phyloP scores from a whole-genome alignment of 2,797 vertebrate species.

The Ibycter americanus region DNA sequence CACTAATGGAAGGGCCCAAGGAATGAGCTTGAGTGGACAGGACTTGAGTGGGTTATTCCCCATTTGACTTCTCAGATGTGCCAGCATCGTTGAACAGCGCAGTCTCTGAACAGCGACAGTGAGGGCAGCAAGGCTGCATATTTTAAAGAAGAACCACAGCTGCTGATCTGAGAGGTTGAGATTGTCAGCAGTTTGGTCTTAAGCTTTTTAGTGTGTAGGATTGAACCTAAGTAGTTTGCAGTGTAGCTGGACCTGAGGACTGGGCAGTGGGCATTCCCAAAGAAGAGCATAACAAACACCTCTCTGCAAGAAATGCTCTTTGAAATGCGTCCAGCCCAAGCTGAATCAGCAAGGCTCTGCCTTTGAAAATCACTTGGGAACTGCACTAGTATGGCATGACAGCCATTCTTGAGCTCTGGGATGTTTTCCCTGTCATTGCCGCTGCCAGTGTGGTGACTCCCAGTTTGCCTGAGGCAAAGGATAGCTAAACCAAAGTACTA shows the following conservation, averaged over 20 bases:
- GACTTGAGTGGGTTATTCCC: not conserved
- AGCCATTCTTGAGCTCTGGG: not conserved
- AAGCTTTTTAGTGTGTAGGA: not conserved
- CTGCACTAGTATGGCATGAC: not conserved
- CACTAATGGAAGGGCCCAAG: not conserved
- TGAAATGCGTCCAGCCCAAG: not conserved
- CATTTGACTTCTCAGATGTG: not conserved
- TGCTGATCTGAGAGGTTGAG: not conserved
- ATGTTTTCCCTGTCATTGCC: not conserved
- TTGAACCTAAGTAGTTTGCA: not conserved
- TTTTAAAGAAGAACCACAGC: not conserved
- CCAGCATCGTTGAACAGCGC: not conserved
- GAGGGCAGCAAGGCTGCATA: not conserved
- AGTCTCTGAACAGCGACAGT: not conserved
- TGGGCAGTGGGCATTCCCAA: not conserved
- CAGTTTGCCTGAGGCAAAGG: slow-evolving; percentile 35
- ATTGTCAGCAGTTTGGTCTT: not conserved
- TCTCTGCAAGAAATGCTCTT: not conserved
- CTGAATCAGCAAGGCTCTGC: not conserved
- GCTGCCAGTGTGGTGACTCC: slow-evolving; percentile 25
- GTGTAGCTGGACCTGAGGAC: not conserved
- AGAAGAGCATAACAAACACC: not conserved
- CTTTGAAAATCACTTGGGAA: not conserved
- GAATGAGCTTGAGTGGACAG: not conserved
- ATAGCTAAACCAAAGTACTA: slow-evolving; percentile 16